These are phyloP conservation scores for Timema cristinae DNA, from an alignment of 2,888 invertebrate genomes.

Conservation along the genomic window DNA sequence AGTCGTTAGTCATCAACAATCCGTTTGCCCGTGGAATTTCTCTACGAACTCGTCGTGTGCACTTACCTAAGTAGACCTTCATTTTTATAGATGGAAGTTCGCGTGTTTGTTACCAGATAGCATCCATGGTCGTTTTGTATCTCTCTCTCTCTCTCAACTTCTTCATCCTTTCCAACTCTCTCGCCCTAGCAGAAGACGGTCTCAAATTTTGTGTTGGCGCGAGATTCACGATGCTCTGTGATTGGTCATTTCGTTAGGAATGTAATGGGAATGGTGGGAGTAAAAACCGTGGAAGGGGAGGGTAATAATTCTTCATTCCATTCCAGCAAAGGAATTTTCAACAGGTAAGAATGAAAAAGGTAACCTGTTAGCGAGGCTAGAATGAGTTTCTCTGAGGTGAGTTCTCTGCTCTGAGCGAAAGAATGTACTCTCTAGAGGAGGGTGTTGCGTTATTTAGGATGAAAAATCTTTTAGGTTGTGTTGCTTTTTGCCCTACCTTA, in stretches of 20 bases:
- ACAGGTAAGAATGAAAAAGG: constrained; percentile 15
- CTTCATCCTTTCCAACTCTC: too few species aligned
- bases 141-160: too few species aligned
- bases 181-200: constrained; percentile 6
- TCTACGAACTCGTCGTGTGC: too few species aligned
- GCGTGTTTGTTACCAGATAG: too few species aligned
- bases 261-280: background rate
- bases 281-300: constrained; percentile 2
- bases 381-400: constrained; percentile 5
- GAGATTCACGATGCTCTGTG: constrained; percentile 4
- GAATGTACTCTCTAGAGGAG: constrained; percentile 13
- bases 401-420: background rate
- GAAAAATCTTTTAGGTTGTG: constrained; percentile 14
- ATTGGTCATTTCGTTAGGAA: constrained; percentile 7
- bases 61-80: too few species aligned
- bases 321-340: constrained; percentile 16
- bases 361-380: constrained; percentile 16
- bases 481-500: constrained; percentile 14
- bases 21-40: too few species aligned
- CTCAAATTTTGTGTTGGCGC: constrained; percentile 13
- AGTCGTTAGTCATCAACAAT: too few species aligned
- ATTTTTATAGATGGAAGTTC: too few species aligned
- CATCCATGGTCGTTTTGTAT: too few species aligned
- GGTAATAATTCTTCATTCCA: constrained; percentile 15
- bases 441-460: constrained; percentile 9